Evolutionary conservation across 2,888 invertebrate genomes (phyloP).

Genomic region (Meganola albula): DNA sequence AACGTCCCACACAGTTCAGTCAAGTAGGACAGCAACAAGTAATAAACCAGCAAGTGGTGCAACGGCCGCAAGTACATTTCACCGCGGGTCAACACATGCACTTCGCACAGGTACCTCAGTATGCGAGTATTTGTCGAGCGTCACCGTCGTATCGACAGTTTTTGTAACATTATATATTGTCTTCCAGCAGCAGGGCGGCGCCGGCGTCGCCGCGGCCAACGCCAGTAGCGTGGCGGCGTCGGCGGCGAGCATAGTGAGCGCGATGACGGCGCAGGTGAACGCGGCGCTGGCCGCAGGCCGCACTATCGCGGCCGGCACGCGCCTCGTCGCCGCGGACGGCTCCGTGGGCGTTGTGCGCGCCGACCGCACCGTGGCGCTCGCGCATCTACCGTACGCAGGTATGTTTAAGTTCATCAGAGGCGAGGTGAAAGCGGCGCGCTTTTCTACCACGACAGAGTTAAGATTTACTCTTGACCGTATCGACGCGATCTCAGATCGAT

Average conservation of each 20-base stretch:
- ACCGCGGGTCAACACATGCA: conserved; percentile 54
- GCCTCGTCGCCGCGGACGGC: conserved; percentile 79
- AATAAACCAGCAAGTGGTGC: conserved; percentile 37
- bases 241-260: conserved; percentile 57
- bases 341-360: conserved; percentile 81
- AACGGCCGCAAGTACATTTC: conserved; percentile 58
- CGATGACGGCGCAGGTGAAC: conserved; percentile 81
- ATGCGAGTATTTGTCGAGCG: background rate
- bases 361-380: conserved; percentile 78
- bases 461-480: no score
- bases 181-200: conserved; percentile 3
- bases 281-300: conserved; percentile 79
- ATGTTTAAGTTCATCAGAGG: background rate
- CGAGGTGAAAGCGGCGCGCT: background rate
- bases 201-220: conserved; percentile 9
- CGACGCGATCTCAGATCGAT: no score
- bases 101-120: conserved; percentile 54
- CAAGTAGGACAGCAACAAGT: conserved; percentile 29
- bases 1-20: conserved; percentile 45
- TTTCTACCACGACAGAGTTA: conserved; percentile 31
- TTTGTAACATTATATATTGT: no score
- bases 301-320: conserved; percentile 67
- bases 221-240: conserved; percentile 18
- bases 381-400: conserved; percentile 68
- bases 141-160: conserved; percentile 2